These are phyloP conservation scores for Corydoras sp. DNA, from an alignment of 2,113 vertebrate genomes.

Conservation along the genomic window DNA sequence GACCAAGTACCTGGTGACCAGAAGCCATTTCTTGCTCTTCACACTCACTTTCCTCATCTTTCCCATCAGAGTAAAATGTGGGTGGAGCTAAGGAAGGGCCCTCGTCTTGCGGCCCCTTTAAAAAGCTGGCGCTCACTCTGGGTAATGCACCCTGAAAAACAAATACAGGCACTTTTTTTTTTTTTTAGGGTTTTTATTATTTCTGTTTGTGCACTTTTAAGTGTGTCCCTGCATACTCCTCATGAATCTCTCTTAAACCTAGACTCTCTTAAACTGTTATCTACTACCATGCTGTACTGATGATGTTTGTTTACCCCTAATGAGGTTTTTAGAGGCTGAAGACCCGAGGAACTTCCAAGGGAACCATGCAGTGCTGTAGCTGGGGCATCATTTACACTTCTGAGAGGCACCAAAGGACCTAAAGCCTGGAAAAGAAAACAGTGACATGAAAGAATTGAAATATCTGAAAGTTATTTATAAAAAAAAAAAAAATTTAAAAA, in stretches of 20 bases:
- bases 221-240: slow-evolving; percentile 1
- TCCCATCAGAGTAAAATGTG: slow-evolving; percentile 17
- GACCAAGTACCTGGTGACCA: slow-evolving; percentile 54
- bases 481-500: too few species aligned
- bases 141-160: slow-evolving; percentile 6
- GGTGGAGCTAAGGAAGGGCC: slow-evolving; percentile 46
- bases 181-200: neutral
- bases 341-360: slow-evolving; percentile 52
- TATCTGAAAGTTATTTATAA: neutral
- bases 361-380: slow-evolving; percentile 37
- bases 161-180: neutral
- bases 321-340: slow-evolving; percentile 58
- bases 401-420: slow-evolving; percentile 70
- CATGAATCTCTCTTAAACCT: neutral
- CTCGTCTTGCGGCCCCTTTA: slow-evolving; percentile 59
- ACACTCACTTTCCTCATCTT: slow-evolving; percentile 28
- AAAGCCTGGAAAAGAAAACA: slow-evolving; percentile 51
- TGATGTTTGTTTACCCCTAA: slow-evolving; percentile 48
- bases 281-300: too few species aligned
- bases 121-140: slow-evolving; percentile 22
- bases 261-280: neutral
- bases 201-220: neutral
- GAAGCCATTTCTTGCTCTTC: slow-evolving; percentile 55
- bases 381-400: slow-evolving; percentile 55
- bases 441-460: neutral